Evolutionary conservation across 2,113 vertebrate species (phyloP), one percentile per base, ranked within the genome.

Genomic region (Chaetorhynchus papuensis): DNA sequence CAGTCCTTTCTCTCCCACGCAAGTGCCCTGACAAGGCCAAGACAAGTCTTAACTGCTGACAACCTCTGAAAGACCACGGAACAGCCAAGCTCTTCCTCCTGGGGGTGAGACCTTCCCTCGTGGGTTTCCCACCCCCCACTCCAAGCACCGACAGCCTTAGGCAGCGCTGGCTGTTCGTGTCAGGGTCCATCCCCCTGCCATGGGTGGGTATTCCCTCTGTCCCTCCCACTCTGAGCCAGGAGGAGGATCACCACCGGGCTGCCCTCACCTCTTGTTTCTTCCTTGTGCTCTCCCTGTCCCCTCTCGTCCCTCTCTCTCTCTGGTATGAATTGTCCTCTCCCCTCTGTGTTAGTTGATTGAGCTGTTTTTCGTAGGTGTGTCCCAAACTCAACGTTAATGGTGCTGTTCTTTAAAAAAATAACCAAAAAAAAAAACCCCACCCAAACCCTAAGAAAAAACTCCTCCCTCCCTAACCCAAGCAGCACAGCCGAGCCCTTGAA

Each of bases 11-110:
- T 75, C 71, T 64, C 61, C 94, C 37, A 44, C 12, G 0, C 8
- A 18, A 79, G 90, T 94, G 90, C 91, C 77, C 93, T 45, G 80
- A 87, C 2, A 12, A 93, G 96, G 95, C 96, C 91, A 15, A 96
- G 91, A 91, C 86, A 76, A 96, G 96, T 96, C 95, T 96, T 96
- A 95, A 97, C 94, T 94, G 91, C 93, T 96, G 96, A 94, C 88
- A 87, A 84, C 94, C 88, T 94, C 95, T 83, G 90, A 90, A 92
- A 92, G 88, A 66, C 77, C 90, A 41, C 3, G 4, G 87, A 23
- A 7, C 79, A 83, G 94, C 93, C 31, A 15, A 83, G 80, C 92
- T 89, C 44, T 80, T 92, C 94, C 83, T 94, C 72, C 68, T 83
- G 59, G 50, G 70, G 33, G 52, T 65, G 74, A 85, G 82, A 88